Percentiles rank a stretch among this genome's conserved stretches.
Conservation (phyloP, 2,888 invertebrate genomes). For the Acrobasis consociella region DNA sequence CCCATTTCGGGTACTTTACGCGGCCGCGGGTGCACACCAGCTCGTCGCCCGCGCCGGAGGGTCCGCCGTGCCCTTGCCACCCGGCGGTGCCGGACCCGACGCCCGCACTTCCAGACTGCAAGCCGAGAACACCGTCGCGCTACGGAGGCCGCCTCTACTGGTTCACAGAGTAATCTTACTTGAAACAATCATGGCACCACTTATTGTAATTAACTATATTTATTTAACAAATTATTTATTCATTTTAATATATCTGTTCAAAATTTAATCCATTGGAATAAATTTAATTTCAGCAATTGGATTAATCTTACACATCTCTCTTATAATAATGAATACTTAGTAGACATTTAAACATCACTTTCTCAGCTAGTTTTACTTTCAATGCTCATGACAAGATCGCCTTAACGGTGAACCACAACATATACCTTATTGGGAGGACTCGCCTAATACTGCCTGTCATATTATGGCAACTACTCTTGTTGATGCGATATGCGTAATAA, state of each 20-base stretch:
- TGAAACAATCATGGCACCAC: background rate
- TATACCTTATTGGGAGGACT: too few relatives aligned
- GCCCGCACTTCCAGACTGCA: constrained; percentile 84
- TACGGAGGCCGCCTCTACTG: constrained; percentile 84
- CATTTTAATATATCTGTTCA: background rate
- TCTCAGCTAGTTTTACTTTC: too few relatives aligned
- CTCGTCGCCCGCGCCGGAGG: constrained; percentile 80
- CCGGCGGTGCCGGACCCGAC: constrained; percentile 85
- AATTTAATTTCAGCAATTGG: background rate
- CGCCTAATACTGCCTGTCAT: too few relatives aligned
- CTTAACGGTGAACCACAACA: too few relatives aligned
- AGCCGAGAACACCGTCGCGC: constrained; percentile 82
- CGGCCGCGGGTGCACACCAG: constrained; percentile 85
- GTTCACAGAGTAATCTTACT: constrained; percentile 51
- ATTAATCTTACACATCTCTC: too few relatives aligned
- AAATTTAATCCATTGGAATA: background rate
- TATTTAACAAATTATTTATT: background rate
- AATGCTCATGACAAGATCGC: too few relatives aligned
- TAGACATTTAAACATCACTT: too few relatives aligned
- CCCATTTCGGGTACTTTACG: constrained; percentile 91
- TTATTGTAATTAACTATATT: background rate
- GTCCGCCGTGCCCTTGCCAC: constrained; percentile 75
- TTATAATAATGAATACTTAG: too few relatives aligned
- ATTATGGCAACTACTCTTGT: too few relatives aligned
- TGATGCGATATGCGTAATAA: too few relatives aligned